These are phyloP conservation scores for Montipora efflorescens DNA, from an alignment of 64 coral and sea anemone species.

Conservation along the genomic window DNA sequence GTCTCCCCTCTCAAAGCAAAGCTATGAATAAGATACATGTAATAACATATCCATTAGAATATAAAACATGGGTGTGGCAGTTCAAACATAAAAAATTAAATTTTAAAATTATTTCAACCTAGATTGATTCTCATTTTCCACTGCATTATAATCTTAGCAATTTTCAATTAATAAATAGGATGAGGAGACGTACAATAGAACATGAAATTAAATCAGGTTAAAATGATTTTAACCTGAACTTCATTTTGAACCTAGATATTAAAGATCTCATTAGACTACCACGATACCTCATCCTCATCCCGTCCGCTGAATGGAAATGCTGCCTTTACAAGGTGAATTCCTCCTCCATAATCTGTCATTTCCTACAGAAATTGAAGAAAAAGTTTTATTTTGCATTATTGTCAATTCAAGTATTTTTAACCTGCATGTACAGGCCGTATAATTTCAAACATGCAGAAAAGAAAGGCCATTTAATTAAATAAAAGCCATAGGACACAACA, in stretches of 20 bases:
- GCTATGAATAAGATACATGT: constrained; percentile 49
- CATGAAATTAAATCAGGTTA: too few species aligned
- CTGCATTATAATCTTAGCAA: too few species aligned
- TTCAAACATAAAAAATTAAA: not conserved
- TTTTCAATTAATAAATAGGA: too few species aligned
- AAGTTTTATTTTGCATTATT: not conserved
- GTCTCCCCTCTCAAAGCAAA: constrained; percentile 97
- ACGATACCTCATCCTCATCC: constrained; percentile 96
- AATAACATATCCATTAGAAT: not conserved
- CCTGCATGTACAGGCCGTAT: not conserved
- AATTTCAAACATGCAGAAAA: too few species aligned
- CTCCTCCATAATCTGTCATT: constrained; percentile 85
- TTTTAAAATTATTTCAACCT: too few species aligned
- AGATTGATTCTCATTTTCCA: too few species aligned
- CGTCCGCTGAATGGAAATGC: constrained; percentile 94
- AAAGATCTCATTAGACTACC: too few species aligned
- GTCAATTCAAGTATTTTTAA: not conserved
- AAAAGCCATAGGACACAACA: too few species aligned
- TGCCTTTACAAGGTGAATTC: constrained; percentile 97
- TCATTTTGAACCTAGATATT: too few species aligned
- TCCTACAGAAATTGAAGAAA: constrained; percentile 52
- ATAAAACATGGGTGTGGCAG: not conserved
- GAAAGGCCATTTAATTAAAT: too few species aligned
- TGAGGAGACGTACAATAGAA: too few species aligned
- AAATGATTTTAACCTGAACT: too few species aligned